Conservation (phyloP, 2,797 vertebrate genomes). For the Anisognathus igniventris region DNA sequence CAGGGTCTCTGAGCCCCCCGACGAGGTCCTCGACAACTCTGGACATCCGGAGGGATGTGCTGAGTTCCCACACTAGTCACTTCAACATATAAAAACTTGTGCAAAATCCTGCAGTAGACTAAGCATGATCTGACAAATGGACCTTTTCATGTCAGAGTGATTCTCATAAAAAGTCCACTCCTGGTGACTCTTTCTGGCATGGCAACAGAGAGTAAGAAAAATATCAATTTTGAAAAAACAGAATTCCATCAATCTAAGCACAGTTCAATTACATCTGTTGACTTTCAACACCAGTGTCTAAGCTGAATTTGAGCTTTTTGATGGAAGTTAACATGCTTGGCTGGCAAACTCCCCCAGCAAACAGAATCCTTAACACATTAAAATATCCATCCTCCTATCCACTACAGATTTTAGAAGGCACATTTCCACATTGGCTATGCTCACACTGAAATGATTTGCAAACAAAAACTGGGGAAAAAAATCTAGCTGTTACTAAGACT, state of each 20-base stretch:
- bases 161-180: neutral
- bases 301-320: neutral
- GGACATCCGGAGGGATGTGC: too few species aligned
- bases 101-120: neutral
- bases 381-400: neutral
- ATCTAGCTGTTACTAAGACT: neutral
- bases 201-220: neutral
- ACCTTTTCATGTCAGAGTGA: neutral
- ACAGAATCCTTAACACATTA: neutral
- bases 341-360: accelerated
- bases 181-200: neutral
- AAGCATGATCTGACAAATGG: neutral
- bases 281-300: neutral
- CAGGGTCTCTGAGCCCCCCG: too few species aligned
- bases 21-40: too few species aligned
- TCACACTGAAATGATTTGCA: neutral
- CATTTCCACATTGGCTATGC: neutral
- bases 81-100: neutral
- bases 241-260: neutral
- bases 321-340: neutral
- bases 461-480: neutral
- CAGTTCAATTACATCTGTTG: neutral
- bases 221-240: neutral
- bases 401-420: neutral
- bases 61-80: neutral